Evolutionary conservation across 2,888 invertebrate species (phyloP).

Genomic region (Troglohyphantes excavatus): DNA sequence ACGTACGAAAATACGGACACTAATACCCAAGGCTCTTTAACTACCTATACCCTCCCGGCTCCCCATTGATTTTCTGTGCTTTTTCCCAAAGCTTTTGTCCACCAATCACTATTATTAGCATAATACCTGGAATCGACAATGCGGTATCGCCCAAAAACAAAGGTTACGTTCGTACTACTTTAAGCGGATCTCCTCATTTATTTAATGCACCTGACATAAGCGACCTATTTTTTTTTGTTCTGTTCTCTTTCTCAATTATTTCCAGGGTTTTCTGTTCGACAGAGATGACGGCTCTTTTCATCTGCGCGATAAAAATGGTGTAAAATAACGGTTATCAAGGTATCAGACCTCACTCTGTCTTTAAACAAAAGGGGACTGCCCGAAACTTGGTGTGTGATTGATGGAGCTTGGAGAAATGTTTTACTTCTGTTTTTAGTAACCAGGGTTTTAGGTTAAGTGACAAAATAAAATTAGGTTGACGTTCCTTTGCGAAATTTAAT

Average conservation of each 20-base stretch:
- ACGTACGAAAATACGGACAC: neutral
- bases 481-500: too few species aligned
- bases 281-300: conserved; percentile 57
- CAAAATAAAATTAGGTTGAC: too few species aligned
- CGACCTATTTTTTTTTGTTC: conserved; percentile 29
- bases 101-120: conserved; percentile 72
- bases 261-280: conserved; percentile 20
- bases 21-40: neutral
- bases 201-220: conserved; percentile 65
- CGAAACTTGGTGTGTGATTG: neutral
- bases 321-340: neutral
- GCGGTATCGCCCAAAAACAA: conserved; percentile 65
- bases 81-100: conserved; percentile 38
- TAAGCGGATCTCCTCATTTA: conserved; percentile 45
- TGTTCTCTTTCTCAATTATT: neutral
- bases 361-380: neutral
- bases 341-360: neutral
- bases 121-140: conserved; percentile 46
- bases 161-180: conserved; percentile 19
- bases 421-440: too few species aligned
- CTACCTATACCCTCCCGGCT: neutral
- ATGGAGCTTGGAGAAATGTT: neutral
- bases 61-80: conserved; percentile 40
- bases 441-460: too few species aligned
- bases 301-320: conserved; percentile 16